Base-by-base conservation (phyloP, 2,797 vertebrate genomes). In the Gallinago solitaria region DNA sequence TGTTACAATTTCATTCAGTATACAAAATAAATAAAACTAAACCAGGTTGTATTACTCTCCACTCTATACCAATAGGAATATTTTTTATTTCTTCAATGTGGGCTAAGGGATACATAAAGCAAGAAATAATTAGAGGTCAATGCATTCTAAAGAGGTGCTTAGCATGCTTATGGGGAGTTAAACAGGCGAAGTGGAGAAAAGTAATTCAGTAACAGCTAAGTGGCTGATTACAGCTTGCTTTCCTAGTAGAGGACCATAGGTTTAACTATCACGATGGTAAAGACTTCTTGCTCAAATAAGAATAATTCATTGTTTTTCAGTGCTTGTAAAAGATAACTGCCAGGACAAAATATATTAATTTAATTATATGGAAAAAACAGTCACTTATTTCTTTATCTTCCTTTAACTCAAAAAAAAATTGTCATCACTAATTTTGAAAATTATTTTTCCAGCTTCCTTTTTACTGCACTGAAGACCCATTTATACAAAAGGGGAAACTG, bases 41-140 rank as follows among this genome's bases (percentile, higher is more conserved):
- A 60, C 5, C 13, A 88, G 60, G 39, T 13, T 88, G 11, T 16
- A 61, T 73, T 85, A 79, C 60, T 91, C 74, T 43, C 23, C 56
- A 57, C 35, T 63, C 15, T 68, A 84, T n/a, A 90, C 51, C 74
- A 90, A 59, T 21, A 91, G 32, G 35, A 78, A 60, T 65, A 63
- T 73, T 82, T 83, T 92, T 87, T 33, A 82, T 88, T 89, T 74
- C 83, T 57, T 70, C 77, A 92, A 69, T 92, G 93, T 87, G 93
- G 83, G 96, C 91, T 96, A 89, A 90, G 93, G 94, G 95, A 97
- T 91, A 77, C 87, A 96, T 95, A 95, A 95, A 95, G 56, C 77
- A 87, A 92, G 93, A 91, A 95, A 85, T 92, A 95, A 95, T 91
- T 84, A 96, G 83, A 96, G 95, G 95, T 95, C 94, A 96, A 61